Conservation (phyloP, 2,888 invertebrate genomes). For the Apotomis capreana region DNA sequence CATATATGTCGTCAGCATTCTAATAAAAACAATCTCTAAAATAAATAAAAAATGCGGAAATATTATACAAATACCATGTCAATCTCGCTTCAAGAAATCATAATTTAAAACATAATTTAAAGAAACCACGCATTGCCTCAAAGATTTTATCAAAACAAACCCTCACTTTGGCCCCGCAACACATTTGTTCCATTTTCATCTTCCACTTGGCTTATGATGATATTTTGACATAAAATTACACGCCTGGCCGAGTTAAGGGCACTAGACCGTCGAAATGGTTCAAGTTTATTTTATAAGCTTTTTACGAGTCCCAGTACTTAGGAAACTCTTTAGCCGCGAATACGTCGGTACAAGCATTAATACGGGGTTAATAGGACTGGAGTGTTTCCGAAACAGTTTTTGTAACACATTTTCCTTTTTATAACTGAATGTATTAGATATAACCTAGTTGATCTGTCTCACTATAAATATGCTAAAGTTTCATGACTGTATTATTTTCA, state of each 20-base stretch:
- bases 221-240: constrained; percentile 57
- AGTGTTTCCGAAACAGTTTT: not conserved
- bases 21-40: too few species aligned
- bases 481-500: too few species aligned
- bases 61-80: too few species aligned
- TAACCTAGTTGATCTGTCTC: too few species aligned
- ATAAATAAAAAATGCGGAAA: too few species aligned
- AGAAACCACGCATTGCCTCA: constrained; percentile 44
- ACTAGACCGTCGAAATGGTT: constrained; percentile 51
- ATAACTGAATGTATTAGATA: not conserved
- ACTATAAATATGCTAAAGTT: too few species aligned
- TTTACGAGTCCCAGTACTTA: constrained; percentile 53
- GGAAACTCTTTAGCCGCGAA: constrained; percentile 50
- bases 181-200: constrained; percentile 56
- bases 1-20: too few species aligned
- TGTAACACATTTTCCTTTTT: not conserved
- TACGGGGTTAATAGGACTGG: constrained; percentile 18
- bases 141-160: constrained; percentile 49
- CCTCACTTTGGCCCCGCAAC: constrained; percentile 49
- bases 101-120: constrained; percentile 25
- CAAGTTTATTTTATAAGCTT: constrained; percentile 53
- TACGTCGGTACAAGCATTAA: constrained; percentile 42
- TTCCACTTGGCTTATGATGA: constrained; percentile 54
- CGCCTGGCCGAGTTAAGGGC: constrained; percentile 51
- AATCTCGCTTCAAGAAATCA: not conserved